phyloP scores from a whole-genome alignment of 2,797 vertebrate species.

The Anguilla anguilla region DNA sequence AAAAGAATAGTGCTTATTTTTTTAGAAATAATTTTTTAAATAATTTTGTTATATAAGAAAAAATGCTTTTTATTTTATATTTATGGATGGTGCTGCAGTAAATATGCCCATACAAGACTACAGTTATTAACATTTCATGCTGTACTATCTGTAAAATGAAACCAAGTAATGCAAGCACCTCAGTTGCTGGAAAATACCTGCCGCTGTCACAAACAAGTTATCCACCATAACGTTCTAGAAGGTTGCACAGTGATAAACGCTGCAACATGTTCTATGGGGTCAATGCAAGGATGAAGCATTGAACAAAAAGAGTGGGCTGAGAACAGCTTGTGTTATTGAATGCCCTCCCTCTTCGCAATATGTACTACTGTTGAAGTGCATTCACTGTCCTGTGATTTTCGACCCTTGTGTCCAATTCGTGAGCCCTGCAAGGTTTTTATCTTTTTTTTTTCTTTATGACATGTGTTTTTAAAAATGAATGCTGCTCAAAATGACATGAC shows the following conservation, averaged over 20 bases:
- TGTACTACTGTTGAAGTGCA: background rate
- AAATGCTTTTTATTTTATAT: background rate
- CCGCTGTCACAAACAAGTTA: background rate
- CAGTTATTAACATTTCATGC: too few species aligned
- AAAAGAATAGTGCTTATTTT: too few species aligned
- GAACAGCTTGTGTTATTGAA: background rate
- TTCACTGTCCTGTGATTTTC: background rate
- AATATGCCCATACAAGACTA: too few species aligned
- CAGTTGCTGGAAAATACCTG: background rate
- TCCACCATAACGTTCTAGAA: background rate
- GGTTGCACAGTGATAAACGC: background rate
- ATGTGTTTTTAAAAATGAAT: background rate
- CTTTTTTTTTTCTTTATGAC: background rate
- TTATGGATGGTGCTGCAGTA: background rate
- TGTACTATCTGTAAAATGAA: background rate
- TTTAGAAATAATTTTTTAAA: too few species aligned
- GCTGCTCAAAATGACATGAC: background rate
- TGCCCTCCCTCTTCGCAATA: background rate
- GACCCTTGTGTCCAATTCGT: background rate
- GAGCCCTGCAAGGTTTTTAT: background rate
- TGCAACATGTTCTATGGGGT: background rate
- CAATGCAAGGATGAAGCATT: background rate
- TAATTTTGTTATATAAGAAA: too few species aligned
- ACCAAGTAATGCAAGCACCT: background rate
- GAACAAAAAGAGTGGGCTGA: background rate